phyloP scores from a whole-genome alignment of 2,113 vertebrate genomes.

The Callocephalon fimbriatum region DNA sequence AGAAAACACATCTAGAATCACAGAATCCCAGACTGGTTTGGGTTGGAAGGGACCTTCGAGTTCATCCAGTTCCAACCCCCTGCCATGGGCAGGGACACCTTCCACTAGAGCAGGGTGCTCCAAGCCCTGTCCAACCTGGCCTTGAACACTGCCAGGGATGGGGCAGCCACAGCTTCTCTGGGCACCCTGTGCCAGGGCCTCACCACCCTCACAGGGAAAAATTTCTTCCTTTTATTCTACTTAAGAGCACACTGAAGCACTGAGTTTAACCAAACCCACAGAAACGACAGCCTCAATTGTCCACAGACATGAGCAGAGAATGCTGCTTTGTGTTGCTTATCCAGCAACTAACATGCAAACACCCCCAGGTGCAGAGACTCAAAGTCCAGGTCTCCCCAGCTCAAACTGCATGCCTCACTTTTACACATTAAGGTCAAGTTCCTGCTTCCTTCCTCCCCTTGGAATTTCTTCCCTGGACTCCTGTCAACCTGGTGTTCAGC shows the following conservation, averaged over 20 bases:
- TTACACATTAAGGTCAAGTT: neutral
- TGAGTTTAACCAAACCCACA: neutral
- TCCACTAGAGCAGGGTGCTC: neutral
- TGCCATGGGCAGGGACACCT: neutral
- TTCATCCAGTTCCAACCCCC: neutral
- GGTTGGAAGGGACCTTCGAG: neutral
- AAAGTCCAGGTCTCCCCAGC: neutral
- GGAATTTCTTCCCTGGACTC: neutral
- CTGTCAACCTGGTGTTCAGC: neutral
- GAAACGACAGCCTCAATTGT: neutral
- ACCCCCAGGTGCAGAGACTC: neutral
- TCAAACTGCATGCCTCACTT: neutral
- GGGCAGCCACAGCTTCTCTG: neutral
- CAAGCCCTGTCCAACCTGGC: neutral
- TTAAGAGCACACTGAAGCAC: neutral
- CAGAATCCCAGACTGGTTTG: neutral
- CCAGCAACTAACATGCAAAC: neutral
- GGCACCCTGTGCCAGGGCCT: neutral
- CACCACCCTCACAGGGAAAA: neutral
- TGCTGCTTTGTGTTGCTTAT: neutral
- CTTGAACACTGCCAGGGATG: neutral
- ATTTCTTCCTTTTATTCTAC: neutral
- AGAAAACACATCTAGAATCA: neutral
- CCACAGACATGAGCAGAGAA: neutral
- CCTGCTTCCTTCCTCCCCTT: neutral